phyloP scores from a whole-genome alignment of 2,888 invertebrate genomes.

The Spisula subtruncata region DNA sequence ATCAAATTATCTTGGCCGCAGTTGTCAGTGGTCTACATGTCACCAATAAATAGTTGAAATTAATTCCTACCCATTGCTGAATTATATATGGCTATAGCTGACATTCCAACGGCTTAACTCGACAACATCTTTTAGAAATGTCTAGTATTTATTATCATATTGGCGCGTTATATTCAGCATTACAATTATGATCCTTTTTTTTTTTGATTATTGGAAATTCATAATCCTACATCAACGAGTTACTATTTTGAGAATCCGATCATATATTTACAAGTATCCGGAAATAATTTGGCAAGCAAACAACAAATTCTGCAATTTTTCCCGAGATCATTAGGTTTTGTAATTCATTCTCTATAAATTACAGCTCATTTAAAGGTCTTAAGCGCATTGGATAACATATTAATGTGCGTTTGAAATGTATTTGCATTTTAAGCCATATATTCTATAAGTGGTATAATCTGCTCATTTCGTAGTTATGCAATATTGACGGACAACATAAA shows the following conservation, averaged over 20 bases:
- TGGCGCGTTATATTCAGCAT: background rate
- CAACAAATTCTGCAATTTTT: constrained; percentile 4
- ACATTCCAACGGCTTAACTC: background rate
- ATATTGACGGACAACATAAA: too few species aligned
- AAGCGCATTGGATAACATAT: background rate
- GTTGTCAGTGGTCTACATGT: too few species aligned
- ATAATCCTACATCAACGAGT: background rate
- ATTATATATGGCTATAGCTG: too few species aligned
- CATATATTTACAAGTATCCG: background rate
- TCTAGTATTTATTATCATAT: background rate
- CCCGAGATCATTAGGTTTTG: background rate
- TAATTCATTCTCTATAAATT: constrained; percentile 6
- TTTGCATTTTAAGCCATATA: background rate
- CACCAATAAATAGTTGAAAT: too few species aligned
- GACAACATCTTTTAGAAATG: background rate
- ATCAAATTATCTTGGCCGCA: too few species aligned
- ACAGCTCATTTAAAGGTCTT: background rate
- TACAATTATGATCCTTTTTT: background rate
- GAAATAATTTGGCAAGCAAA: background rate
- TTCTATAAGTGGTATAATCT: too few species aligned
- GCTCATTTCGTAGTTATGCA: too few species aligned
- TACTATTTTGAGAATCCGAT: background rate
- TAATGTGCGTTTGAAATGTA: background rate
- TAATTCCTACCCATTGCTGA: too few species aligned
- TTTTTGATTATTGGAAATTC: constrained; percentile 11